Evolutionary conservation across 2,113 vertebrate genomes (phyloP).

Genomic region (Peromyscus maniculatus): DNA sequence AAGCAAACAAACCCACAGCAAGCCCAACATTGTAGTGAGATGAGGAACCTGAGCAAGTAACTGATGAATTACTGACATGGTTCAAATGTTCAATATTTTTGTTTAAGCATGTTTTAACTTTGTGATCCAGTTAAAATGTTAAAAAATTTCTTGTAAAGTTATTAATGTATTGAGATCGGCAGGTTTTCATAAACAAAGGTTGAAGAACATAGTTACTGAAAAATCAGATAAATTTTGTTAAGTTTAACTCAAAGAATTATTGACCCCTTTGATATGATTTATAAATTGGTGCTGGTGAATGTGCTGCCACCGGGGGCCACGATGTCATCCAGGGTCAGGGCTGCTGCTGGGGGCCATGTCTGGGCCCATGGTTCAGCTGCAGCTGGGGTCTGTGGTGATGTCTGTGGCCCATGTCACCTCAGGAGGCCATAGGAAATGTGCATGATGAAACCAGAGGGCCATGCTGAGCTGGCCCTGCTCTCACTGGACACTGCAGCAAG

Average conservation of each 20-base stretch:
- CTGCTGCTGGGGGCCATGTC: too few species aligned
- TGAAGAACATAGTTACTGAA: constrained; percentile 12
- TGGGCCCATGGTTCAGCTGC: not conserved
- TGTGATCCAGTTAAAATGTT: constrained; percentile 46
- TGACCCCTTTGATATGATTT: constrained; percentile 62
- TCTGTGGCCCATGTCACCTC: not conserved
- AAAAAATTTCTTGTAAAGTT: constrained; percentile 47
- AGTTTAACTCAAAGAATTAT: constrained; percentile 48
- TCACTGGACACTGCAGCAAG: not conserved
- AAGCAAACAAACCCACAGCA: not conserved
- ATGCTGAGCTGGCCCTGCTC: not conserved
- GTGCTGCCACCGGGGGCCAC: not conserved
- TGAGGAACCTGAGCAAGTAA: constrained; percentile 27
- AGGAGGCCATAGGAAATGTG: not conserved
- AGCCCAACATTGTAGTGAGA: not conserved
- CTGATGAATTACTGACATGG: constrained; percentile 1
- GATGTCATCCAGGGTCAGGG: not conserved
- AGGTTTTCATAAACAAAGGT: constrained; percentile 33
- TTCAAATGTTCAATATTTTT: constrained; percentile 15
- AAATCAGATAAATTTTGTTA: not conserved
- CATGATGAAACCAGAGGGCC: not conserved
- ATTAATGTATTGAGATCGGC: not conserved
- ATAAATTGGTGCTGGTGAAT: constrained; percentile 67
- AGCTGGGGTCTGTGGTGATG: not conserved
- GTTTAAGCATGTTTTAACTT: not conserved